Evolutionary conservation across 2,113 vertebrate species (phyloP), one percentile per base, ranked within the genome.

Genomic region (Nesoenas mayeri): DNA sequence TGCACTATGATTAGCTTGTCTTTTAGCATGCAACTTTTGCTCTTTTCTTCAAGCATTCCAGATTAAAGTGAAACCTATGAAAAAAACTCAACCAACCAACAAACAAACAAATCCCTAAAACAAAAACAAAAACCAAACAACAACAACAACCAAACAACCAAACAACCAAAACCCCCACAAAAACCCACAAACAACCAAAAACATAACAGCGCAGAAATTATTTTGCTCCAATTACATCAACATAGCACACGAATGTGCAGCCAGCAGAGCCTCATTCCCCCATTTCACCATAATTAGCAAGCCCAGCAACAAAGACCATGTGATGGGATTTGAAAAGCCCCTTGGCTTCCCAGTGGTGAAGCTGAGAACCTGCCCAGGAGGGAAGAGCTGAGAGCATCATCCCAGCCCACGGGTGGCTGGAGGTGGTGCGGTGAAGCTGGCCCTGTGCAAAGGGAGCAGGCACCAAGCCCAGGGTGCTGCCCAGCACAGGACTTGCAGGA

Each of bases 241-340:
- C 10, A 32, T 4, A 36, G 56, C 34, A 50, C 18, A 36, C 38
- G 31, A 79, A 50, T 7, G 42, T 93, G 48, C 31, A 62, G 15
- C 13, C 54, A 69, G 22, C 21, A 38, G 47, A 56, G 21, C 4
- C 18, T 56, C 40, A 44, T 73, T 73, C 26, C 18, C 47, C 15
- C 4, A 10, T 73, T 88, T 61, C 66, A 60, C 50, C 15, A 34
- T 15, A 6, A n/a, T 22, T 34, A 62, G 42, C 10, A 57, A 69
- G 67, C 18, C 1, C 0, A 0, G 17, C 2, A 5, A 34, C 18
- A 31, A 72, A 40, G 38, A 47, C 21, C 6, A 12, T 22, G 13
- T 15, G 28, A 61, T 1, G 3, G 29, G 9, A 32, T 28, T 31
- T 71, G 36, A 81, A 66, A 90, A 77, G 21, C 9, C 6, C 29